Evolutionary conservation across 2,113 vertebrate genomes (phyloP), one percentile per base, ranked within the genome.

Genomic region (Lethenteron reissneri): DNA sequence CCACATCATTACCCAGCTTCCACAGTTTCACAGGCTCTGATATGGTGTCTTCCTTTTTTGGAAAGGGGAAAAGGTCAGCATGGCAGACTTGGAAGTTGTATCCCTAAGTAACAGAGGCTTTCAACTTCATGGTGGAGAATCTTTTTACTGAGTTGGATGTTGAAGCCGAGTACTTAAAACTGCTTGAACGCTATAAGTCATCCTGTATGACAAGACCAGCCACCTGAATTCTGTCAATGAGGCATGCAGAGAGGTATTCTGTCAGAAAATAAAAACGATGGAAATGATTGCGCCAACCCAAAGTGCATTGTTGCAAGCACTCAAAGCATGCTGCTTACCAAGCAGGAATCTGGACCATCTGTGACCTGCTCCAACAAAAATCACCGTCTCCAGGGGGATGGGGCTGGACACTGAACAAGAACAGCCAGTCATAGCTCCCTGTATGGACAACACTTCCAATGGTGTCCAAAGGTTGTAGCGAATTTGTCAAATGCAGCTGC

Each of bases 181-280:
- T 68, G 64, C 64, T 68, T n/a, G 2, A 68, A 68, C 10, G 64
- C 64, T 68, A 17, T 21, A 68, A 17, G 64, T 68, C 21, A 68
- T 68, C 64, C 64, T 68, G 64, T 68, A 68, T 68, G 64, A 68
- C 21, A 68, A 68, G 64, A 68, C 64, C 64, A 68, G 64, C 21
- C n/a, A 68, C 64, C 60, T 68, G 11, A n/a, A 68, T 17, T 21
- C n/a, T 8, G 8, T 68, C n/a, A 21, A 68, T 68, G 64, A 68
- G 21, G 64, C 64, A 9, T 1, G 64, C n/a, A 68, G 21, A 21
- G 64, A 68, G 64, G 9, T 68, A 21, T 68, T 68, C 21, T 68
- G 64, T 25, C 64, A 68, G 64, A 68, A 68, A 21, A 21, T 10
- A 9, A 68, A 68, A 21, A 68, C 64, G 21, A 68, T 21, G 64